phyloP scores from a whole-genome alignment of 2,113 vertebrate genomes.

The Phrynosoma blainvillii region DNA sequence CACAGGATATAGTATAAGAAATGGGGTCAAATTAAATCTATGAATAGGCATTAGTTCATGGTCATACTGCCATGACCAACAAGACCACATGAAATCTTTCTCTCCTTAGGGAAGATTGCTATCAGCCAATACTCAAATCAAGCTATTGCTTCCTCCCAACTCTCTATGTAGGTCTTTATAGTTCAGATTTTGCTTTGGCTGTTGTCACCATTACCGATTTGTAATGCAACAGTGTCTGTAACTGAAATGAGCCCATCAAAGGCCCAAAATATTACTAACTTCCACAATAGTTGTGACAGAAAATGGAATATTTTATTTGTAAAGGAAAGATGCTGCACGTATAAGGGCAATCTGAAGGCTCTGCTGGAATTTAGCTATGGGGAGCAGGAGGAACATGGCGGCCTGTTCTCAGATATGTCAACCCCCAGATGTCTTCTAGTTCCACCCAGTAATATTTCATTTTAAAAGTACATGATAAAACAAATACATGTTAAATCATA shows the following conservation, averaged over 20 bases:
- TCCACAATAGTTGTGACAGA: background rate
- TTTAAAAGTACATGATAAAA: too few relatives aligned
- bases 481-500: too few relatives aligned
- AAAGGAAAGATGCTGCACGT: background rate
- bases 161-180: background rate
- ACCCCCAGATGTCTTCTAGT: background rate
- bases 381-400: background rate
- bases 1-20: constrained; percentile 30
- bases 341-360: background rate
- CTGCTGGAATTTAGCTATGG: background rate
- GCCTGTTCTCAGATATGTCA: background rate
- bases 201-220: background rate
- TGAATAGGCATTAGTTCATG: background rate
- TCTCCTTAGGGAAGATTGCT: too few relatives aligned
- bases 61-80: background rate
- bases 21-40: constrained; percentile 27
- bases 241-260: background rate
- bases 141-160: background rate
- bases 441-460: too few relatives aligned
- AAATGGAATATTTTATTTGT: background rate
- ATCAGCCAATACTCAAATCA: background rate
- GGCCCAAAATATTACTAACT: background rate
- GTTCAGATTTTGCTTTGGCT: background rate
- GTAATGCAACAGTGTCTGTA: background rate
- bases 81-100: background rate